Base-by-base conservation (phyloP, 2,113 vertebrate genomes). In the Henicopernis longicauda region DNA sequence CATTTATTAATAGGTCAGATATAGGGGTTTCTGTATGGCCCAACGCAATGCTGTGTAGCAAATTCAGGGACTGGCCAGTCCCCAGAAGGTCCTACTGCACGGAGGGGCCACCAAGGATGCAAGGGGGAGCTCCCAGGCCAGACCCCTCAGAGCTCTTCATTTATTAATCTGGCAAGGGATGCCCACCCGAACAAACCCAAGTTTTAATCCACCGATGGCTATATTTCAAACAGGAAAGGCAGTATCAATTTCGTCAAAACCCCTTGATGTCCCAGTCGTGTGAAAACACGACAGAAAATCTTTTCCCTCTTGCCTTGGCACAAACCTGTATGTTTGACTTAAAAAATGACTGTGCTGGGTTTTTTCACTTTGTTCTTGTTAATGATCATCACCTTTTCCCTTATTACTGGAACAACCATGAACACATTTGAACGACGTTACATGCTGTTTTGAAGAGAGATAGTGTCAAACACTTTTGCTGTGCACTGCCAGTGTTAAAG, bases 401-500 rank as follows among this genome's bases (percentile, higher is more conserved):
- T 92, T 72, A 22, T 94, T 88, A 93, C 87, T 47, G 93, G 92
- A 93, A 97, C 67, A 93, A 94, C 91, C 49, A 77, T 1, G 32
- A 85, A 57, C 23, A 31, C 36, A 20, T n/a, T 22, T 85, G 79
- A 86, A 62, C 49, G 18, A 34, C 13, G 1, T 63, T 52, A 65
- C 40, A 7, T 4, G 5, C 5, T 11, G 31, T 9, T 91, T 63
- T 59, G 54, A 59, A 88, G 40, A 63, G 61, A 67, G 45, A 76
- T 2, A 16, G 3, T 2, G 3, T 69, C 78, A 40, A 59, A 50
- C 0, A 1, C 32, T 52, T 66, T 55, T 59, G 32, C 65, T 34
- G 6, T 36, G 72, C 31, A 3, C 63, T 19, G 9, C 14, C 81
- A 34, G 25, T 29, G 65, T 49, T 52, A 26, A 15, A 69, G 65